Conservation (phyloP, 2,888 invertebrate genomes). For the Ophonus ardosiacus region DNA sequence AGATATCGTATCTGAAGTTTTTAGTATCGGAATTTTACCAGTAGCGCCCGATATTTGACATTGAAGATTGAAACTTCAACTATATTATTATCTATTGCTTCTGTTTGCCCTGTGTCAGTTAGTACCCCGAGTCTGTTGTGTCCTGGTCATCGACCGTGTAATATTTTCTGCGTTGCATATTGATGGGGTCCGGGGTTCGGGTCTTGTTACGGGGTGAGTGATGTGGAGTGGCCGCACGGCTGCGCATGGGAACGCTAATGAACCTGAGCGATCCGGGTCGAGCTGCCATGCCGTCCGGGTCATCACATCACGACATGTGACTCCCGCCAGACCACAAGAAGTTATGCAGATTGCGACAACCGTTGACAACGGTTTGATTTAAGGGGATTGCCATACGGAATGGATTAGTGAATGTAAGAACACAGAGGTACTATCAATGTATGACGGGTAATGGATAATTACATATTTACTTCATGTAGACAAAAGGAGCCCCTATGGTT, state of each 20-base stretch:
- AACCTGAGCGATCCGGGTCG: constrained; percentile 19
- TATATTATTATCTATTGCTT: too few species aligned
- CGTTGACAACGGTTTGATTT: not conserved
- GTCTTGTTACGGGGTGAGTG: constrained; percentile 55
- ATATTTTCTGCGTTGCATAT: constrained; percentile 59
- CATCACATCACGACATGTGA: constrained; percentile 13
- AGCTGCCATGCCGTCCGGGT: constrained; percentile 44
- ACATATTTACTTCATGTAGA: too few species aligned
- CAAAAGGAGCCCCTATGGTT: too few species aligned
- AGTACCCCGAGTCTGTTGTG: too few species aligned
- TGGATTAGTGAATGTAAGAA: not conserved
- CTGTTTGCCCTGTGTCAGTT: too few species aligned
- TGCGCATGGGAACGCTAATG: constrained; percentile 54
- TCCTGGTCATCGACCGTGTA: constrained; percentile 28
- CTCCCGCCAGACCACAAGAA: not conserved
- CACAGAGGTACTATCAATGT: not conserved
- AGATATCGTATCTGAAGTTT: too few species aligned
- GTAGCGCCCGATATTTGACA: too few species aligned
- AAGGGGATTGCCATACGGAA: not conserved
- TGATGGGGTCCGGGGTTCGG: constrained; percentile 38
- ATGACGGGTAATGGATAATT: too few species aligned
- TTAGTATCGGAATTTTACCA: too few species aligned
- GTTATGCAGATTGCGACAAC: constrained; percentile 45
- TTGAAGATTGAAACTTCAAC: too few species aligned
- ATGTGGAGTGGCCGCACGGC: not conserved